Conservation (phyloP, 2,113 vertebrate genomes). For the Origma solitaria region DNA sequence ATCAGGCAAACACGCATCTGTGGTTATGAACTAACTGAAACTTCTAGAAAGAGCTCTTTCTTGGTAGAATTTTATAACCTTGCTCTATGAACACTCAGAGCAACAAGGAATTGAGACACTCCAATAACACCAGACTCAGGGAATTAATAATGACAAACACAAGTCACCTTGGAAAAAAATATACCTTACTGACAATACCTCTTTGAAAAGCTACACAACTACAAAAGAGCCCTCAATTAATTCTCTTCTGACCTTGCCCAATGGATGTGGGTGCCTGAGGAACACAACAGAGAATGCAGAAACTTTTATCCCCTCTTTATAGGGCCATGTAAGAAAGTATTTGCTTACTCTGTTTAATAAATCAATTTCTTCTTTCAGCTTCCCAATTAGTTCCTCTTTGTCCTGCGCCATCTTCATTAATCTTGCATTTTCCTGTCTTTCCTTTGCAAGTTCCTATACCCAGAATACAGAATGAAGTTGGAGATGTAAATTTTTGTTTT, state of each 20-base stretch:
- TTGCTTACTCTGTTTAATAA: slow-evolving; percentile 92
- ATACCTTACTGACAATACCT: not conserved
- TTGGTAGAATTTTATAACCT: not conserved
- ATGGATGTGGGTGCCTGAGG: not conserved
- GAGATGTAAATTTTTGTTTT: not conserved
- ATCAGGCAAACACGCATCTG: not conserved
- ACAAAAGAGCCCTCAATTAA: not conserved
- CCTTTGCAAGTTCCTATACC: slow-evolving; percentile 83
- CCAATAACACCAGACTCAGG: accelerated
- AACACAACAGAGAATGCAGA: not conserved
- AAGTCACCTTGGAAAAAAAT: not conserved
- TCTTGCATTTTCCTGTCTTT: slow-evolving; percentile 85
- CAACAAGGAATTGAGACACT: not conserved
- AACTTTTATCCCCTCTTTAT: not conserved
- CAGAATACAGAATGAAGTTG: not conserved
- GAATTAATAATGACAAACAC: not conserved
- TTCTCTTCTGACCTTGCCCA: not conserved
- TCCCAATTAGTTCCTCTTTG: slow-evolving; percentile 90
- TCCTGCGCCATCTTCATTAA: slow-evolving; percentile 86
- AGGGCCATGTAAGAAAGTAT: not conserved
- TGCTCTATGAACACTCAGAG: not conserved
- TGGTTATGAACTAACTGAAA: not conserved
- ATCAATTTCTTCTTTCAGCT: slow-evolving; percentile 95
- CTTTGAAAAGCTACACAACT: not conserved
- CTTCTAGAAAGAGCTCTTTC: not conserved